Evolutionary conservation across 2,113 vertebrate species (phyloP).

Genomic region (Haemorhous mexicanus): DNA sequence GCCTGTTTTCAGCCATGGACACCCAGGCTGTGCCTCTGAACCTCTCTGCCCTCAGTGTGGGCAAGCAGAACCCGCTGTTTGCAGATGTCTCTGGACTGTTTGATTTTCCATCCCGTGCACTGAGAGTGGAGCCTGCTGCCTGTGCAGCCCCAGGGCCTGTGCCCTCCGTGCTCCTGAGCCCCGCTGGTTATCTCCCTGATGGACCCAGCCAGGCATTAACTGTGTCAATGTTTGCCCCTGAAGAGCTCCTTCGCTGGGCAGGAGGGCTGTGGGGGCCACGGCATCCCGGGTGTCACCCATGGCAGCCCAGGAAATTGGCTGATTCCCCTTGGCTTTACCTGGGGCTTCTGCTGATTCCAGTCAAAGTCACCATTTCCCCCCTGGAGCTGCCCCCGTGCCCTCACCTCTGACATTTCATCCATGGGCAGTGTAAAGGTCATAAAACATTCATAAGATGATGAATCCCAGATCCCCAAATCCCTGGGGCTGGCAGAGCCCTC

Average conservation of each 20-base stretch:
- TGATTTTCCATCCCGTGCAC: background rate
- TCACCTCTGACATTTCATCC: rapidly evolving
- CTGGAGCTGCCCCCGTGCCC: background rate
- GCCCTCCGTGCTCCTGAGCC: background rate
- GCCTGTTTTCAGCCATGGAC: background rate
- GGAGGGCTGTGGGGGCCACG: rapidly evolving
- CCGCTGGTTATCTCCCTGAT: background rate
- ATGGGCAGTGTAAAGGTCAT: background rate
- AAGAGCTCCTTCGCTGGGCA: background rate
- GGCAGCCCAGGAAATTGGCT: background rate
- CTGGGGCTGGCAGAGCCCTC: background rate
- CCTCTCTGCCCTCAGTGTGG: rapidly evolving
- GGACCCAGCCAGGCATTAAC: background rate
- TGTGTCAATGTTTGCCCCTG: constrained; percentile 10
- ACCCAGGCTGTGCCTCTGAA: background rate
- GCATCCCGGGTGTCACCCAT: rapidly evolving
- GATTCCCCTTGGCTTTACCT: background rate
- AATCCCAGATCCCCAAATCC: background rate
- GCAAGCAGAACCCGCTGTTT: background rate
- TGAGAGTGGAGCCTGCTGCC: background rate
- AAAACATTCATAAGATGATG: background rate
- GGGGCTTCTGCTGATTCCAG: background rate
- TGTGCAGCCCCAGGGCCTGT: background rate
- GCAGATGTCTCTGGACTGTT: background rate
- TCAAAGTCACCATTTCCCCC: background rate